These are phyloP conservation scores for Asobara japonica DNA, from an alignment of 1,140 invertebrate genomes.

Conservation along the genomic window DNA sequence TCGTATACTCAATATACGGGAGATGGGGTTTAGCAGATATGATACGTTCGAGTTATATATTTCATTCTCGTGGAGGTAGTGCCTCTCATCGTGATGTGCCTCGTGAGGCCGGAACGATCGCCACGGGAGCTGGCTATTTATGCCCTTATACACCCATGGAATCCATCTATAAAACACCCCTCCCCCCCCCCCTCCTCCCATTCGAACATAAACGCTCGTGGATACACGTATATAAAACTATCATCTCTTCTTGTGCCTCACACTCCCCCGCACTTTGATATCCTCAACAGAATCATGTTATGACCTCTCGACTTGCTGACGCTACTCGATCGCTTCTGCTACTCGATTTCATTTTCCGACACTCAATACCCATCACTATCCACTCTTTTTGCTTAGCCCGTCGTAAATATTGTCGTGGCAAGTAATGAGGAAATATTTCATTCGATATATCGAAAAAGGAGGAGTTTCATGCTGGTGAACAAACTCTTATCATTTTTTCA, in stretches of 20 bases:
- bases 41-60: constrained; percentile 22
- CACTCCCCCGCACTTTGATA: not conserved
- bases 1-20: no score
- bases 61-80: constrained; percentile 30
- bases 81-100: constrained; percentile 30
- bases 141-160: constrained; percentile 30
- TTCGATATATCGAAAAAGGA: no score
- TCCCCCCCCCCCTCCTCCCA: constrained; percentile 23
- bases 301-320: constrained; percentile 11
- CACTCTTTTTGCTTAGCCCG: not conserved
- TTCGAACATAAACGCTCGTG: not conserved
- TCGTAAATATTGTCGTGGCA: not conserved
- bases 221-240: constrained; percentile 17
- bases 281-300: constrained; percentile 7
- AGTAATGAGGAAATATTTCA: not conserved
- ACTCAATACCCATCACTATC: not conserved
- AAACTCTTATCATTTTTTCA: no score
- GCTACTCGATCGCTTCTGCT: not conserved
- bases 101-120: constrained; percentile 40
- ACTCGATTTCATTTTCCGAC: not conserved
- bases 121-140: constrained; percentile 42
- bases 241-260: not conserved
- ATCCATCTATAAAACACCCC: constrained; percentile 39
- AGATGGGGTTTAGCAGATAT: constrained; percentile 7
- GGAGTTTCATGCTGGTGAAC: no score